Evolutionary conservation across 2,113 vertebrate genomes (phyloP).

Genomic region (Ornithorhynchus anatinus): DNA sequence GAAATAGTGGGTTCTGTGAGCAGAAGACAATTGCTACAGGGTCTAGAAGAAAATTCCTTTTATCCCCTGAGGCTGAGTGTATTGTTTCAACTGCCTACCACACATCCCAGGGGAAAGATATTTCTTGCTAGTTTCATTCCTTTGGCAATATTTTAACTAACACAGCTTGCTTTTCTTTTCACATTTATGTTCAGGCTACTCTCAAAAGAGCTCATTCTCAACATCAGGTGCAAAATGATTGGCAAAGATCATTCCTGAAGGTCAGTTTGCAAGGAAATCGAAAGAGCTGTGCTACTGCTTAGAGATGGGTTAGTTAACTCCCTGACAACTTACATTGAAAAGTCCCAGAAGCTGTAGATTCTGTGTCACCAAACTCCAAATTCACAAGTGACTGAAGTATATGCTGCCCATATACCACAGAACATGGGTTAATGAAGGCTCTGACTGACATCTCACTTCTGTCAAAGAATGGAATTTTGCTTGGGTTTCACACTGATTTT

Average conservation of each 20-base stretch:
- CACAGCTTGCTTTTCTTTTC: conserved; percentile 2
- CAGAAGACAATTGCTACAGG: neutral
- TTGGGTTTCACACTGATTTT: neutral
- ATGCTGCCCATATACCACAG: neutral
- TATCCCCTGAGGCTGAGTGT: neutral
- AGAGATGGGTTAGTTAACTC: neutral
- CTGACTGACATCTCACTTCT: neutral
- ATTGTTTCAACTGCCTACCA: conserved; percentile 31
- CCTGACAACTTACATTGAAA: neutral
- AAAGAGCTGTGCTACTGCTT: neutral
- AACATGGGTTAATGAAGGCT: too few relatives aligned
- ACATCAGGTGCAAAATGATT: neutral
- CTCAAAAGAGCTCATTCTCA: conserved; percentile 17
- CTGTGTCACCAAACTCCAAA: neutral
- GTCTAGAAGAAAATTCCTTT: conserved; percentile 3
- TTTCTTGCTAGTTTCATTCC: conserved; percentile 25
- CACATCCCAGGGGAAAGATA: conserved; percentile 8
- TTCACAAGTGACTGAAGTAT: neutral
- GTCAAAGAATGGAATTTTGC: neutral
- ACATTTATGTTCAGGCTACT: neutral
- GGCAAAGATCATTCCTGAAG: neutral
- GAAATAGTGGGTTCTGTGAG: neutral
- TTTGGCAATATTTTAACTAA: conserved; percentile 20
- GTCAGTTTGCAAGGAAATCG: neutral
- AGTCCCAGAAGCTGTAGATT: neutral